Base-by-base conservation (phyloP, 1,140 invertebrate genomes). In the Drosophila parabipectinata region DNA sequence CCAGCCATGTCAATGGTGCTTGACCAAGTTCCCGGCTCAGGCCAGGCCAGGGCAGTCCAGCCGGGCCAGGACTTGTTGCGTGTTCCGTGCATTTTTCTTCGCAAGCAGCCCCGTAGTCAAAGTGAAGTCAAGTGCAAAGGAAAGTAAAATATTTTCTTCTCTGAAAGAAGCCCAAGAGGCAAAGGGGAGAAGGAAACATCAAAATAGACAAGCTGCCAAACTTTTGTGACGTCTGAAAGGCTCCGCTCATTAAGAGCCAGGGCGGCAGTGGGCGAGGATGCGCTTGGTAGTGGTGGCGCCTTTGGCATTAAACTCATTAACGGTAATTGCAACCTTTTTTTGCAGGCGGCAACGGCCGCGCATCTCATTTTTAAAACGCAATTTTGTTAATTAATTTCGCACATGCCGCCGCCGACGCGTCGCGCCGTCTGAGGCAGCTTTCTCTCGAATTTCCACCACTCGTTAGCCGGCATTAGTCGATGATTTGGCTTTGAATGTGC, bases 381-480 rank as follows among this genome's bases (percentile, higher is more conserved):
- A 78, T 90, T 90, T 74, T 90, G 88, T 90, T 90, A 90, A 90
- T 90, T 90, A 90, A 90, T 81, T 85, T 76, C 54, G 77, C 81
- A 90, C 88, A 77, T 79, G 79, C 57, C 71, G 47, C 48, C 61
- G 39, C 8, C 45, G 47, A 15, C 50, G 26, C 50, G 26, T 6
- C 26, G 26, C 26, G 10, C 14, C 34, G 32, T 44, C 39, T 61
- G 21, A 59, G 52, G 74, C 51, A 14, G 32, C 55, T 52, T 62
- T 56, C 30, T 21, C 53, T n/a, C 15, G 15, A 24, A 41, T 28
- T 26, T 50, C 24, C n/a, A 8, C 21, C 34, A 47, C 76, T 83
- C 81, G 72, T 83, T 83, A 84, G 62, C 41, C 48, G 56, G 54
- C 74, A 82, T 78, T 82, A 72, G 83, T 75, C 64, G 64, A 78